Conservation (phyloP, 2,888 invertebrate genomes). For the Athalia rosae region DNA sequence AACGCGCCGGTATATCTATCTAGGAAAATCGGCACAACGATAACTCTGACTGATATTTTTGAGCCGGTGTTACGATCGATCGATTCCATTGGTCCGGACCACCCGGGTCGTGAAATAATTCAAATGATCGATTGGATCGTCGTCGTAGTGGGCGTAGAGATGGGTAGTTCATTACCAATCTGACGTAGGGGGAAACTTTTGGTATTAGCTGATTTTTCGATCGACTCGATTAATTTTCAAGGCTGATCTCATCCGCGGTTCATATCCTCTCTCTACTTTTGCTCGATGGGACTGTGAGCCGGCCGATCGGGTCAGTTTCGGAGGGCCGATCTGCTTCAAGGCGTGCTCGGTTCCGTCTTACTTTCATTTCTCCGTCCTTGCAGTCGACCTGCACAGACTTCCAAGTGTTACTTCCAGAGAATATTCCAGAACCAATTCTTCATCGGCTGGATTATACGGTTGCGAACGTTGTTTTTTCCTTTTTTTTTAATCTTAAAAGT, state of each 20-base stretch:
- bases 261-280: background rate
- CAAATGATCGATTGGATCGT: too few species aligned
- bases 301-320: background rate
- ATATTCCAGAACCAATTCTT: constrained; percentile 27
- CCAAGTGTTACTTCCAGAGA: constrained; percentile 12
- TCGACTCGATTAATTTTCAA: background rate
- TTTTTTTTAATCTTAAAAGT: background rate
- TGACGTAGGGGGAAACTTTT: background rate
- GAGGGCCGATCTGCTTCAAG: constrained; percentile 20
- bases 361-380: constrained; percentile 64
- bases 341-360: constrained; percentile 52
- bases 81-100: too few species aligned
- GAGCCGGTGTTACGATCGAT: too few species aligned
- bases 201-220: background rate
- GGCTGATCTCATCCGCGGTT: background rate
- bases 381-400: constrained; percentile 31
- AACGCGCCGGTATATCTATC: too few species aligned
- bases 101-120: too few species aligned
- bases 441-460: constrained; percentile 2
- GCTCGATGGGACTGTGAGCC: constrained; percentile 4
- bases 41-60: too few species aligned
- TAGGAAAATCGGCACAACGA: too few species aligned
- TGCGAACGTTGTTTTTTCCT: constrained; percentile 4
- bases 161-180: background rate
- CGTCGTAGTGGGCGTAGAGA: background rate